Base-by-base conservation (phyloP, 2,888 invertebrate genomes). In the Megamerina dolium region DNA sequence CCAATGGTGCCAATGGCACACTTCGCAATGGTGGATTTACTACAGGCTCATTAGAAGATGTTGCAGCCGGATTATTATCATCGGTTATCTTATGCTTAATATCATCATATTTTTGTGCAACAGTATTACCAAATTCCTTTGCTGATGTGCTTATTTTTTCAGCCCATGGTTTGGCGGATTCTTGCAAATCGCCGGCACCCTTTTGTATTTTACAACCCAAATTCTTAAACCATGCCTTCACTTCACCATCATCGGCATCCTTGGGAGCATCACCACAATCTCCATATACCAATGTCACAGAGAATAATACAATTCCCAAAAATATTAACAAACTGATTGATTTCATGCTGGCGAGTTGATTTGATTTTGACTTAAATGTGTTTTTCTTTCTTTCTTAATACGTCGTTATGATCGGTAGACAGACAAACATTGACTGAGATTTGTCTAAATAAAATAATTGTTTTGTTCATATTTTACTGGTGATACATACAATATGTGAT, bases 81-180 rank as follows among this genome's bases (percentile, higher is more conserved):
- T 64, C 66, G 34, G 51, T 58, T n/a, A 68, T 46, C 26, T 60
- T 65, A 16, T 66, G 63, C 54, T 66, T 68, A 2, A 68, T 17
- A 31, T 64, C 60, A 21, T 63, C 59, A 37, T 64, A 68, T 18
- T 65, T 68, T 9, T 66, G 56, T 5, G 56, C 60, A 4, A 68
- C 63, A 12, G 51, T 45, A 21, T 33, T 58, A 13, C 63, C 58
- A 2, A 68, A 47, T 2, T 66, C 62, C 52, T 67, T 68, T 31
- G 68, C 64, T 1, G 61, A 54, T 9, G 53, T 53, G 4, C 64
- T 58, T 8, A 69, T 57, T 34, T 64, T 65, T 1, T 60, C 60
- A 2, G 64, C 46, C 31, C 57, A 60, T 3, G 68, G 68, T 27
- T 66, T 67, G 30, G 63, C 58, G 0, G 55, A 56, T 18, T 64